A percentile compares a stretch with the other conserved stretches of the same genome.
phyloP scores from a whole-genome alignment of 2,888 invertebrate genomes.

The Linnaemya tessellans region DNA sequence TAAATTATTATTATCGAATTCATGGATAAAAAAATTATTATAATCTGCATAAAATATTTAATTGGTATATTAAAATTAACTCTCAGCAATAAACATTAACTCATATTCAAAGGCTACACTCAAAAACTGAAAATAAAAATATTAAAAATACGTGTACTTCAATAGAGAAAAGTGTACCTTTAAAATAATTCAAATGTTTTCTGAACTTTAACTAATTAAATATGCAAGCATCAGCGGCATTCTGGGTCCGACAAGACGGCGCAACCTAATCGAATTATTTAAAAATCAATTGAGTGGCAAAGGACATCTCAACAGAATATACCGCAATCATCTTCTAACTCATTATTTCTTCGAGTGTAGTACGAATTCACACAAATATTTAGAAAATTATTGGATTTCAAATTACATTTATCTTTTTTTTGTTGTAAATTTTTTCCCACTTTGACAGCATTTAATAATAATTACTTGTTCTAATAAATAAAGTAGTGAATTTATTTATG shows the following conservation, averaged over 20 bases:
- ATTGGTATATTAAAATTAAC: constrained; percentile 20
- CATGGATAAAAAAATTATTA: constrained; percentile 42
- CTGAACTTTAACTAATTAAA: too few relatives aligned
- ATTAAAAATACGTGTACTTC: too few relatives aligned
- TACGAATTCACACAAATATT: constrained; percentile 12
- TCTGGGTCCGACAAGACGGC: too few relatives aligned
- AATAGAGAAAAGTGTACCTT: neutral
- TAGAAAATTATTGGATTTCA: neutral
- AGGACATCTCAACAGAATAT: too few relatives aligned
- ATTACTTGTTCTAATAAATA: neutral
- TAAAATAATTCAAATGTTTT: too few relatives aligned
- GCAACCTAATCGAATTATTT: too few relatives aligned
- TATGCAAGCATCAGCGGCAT: too few relatives aligned
- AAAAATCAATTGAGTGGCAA: too few relatives aligned
- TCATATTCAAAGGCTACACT: neutral
- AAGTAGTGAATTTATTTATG: constrained; percentile 1
- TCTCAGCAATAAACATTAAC: neutral
- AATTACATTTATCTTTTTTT: neutral
- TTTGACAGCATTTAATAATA: neutral
- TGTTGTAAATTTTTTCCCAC: neutral
- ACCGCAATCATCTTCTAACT: too few relatives aligned
- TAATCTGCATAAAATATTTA: constrained; percentile 32
- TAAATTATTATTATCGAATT: neutral
- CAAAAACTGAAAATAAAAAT: too few relatives aligned
- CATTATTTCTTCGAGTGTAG: too few relatives aligned